A percentile compares a stretch with the other conserved stretches of the same genome.
These are phyloP conservation scores for Lissonota sp. DNA, from an alignment of 2,888 invertebrate genomes.

Conservation along the genomic window DNA sequence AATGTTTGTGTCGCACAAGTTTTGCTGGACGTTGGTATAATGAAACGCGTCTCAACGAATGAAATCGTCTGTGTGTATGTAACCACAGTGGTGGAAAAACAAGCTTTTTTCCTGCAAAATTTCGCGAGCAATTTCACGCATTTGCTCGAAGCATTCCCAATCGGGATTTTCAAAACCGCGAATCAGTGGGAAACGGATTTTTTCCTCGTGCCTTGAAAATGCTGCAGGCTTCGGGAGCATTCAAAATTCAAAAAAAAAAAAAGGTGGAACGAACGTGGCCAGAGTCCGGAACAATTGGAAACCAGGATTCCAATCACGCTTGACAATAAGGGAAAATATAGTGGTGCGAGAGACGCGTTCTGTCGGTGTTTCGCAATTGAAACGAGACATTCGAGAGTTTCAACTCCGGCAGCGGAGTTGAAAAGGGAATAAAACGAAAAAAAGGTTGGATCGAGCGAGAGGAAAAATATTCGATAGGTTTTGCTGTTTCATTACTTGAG, in stretches of 20 bases:
- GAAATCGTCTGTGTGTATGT: too few relatives aligned
- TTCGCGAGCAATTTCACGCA: too few relatives aligned
- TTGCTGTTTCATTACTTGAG: too few relatives aligned
- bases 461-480: too few relatives aligned
- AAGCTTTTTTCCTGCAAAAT: too few relatives aligned
- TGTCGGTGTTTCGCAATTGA: constrained; percentile 40
- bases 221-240: constrained; percentile 12
- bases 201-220: constrained; percentile 42
- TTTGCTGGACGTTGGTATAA: too few relatives aligned
- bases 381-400: constrained; percentile 50
- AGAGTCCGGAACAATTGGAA: constrained; percentile 62
- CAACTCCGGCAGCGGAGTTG: background rate
- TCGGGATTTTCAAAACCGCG: too few relatives aligned
- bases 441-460: too few relatives aligned
- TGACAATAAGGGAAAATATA: constrained; percentile 67
- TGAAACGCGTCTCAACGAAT: too few relatives aligned
- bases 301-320: constrained; percentile 74
- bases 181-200: constrained; percentile 36
- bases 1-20: too few relatives aligned
- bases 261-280: constrained; percentile 9
- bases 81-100: too few relatives aligned
- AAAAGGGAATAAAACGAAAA: constrained; percentile 10
- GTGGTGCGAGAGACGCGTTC: constrained; percentile 26
- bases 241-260: constrained; percentile 36
- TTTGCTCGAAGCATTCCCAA: too few relatives aligned